These are phyloP conservation scores for Stratiomys singularior DNA, from an alignment of 2,888 invertebrate species.

Conservation along the genomic window DNA sequence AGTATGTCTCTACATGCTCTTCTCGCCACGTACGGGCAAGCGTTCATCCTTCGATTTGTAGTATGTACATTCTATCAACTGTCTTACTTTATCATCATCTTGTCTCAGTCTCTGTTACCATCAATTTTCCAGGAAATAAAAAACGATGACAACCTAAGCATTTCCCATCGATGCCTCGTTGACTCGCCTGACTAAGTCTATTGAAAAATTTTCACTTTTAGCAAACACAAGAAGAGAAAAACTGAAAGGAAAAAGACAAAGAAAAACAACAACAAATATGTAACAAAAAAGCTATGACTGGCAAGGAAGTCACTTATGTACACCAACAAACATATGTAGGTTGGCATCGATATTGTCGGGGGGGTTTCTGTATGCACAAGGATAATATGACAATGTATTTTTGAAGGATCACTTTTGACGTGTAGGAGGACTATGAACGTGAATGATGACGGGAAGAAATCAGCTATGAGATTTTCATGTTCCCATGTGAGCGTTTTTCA, in stretches of 20 bases:
- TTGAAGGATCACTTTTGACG: not conserved
- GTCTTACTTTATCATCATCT: not conserved
- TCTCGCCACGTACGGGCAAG: no score
- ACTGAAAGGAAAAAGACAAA: not conserved
- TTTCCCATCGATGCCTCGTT: not conserved
- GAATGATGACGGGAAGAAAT: not conserved
- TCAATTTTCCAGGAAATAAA: not conserved
- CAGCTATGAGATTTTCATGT: not conserved
- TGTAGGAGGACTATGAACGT: not conserved
- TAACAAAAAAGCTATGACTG: not conserved
- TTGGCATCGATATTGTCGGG: not conserved
- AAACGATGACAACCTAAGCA: not conserved
- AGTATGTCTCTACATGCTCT: no score
- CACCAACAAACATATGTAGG: not conserved
- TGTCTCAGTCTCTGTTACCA: not conserved
- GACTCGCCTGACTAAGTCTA: not conserved
- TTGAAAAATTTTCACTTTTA: slow-evolving; percentile 14
- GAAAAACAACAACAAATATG: not conserved
- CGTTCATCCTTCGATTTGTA: no score
- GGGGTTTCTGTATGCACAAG: not conserved
- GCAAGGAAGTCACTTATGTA: not conserved
- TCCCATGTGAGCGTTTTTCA: not conserved
- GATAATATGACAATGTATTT: not conserved
- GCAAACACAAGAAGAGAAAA: not conserved
- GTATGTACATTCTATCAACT: no score